Base-by-base conservation (phyloP, 2,113 vertebrate species). In the Vidua macroura region DNA sequence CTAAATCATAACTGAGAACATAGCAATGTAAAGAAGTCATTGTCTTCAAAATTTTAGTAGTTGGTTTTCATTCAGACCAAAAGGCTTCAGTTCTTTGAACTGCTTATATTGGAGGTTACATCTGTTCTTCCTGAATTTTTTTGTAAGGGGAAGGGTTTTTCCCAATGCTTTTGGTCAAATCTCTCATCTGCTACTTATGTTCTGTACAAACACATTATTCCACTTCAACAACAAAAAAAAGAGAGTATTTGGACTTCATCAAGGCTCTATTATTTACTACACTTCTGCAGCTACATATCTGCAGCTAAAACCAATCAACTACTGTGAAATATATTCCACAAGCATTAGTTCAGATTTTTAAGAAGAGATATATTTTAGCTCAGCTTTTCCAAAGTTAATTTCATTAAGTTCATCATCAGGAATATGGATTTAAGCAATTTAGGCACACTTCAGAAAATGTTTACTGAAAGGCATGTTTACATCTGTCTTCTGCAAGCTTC, bases 91-190 rank as follows among this genome's bases (percentile, higher is more conserved):
- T 91, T 92, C 83, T 79, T 89, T 53, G 52, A 93, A 94, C 37
- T 62, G 41, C 63, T 87, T 92, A 53, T 37, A 55, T 10, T 64
- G 66, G 69, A 75, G 62, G 49, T 74, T 84, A 35, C 2, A 16
- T 75, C 46, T 93, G 48, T 39, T 96, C 80, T 86, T 90, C 89
- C 58, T 62, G 23, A 53, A 66, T 39, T 73, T 92, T 92, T 56
- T 68, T 62, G 37, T 76, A 86, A 90, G 56, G 51, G 35, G 15
- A 78, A 86, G 41, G 15, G 15, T 37, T 94, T 89, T 91, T n/a
- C 49, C 49, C 46, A 60, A 10, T 30, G 58, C 10, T 74, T 55
- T 73, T 80, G 51, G 55, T 83, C 69, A 92, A 82, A 82, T 88
- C n/a, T 81, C 53, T 82, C 44, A 89, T 75, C 39, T 78, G 8